Evolutionary conservation across 2,113 vertebrate genomes (phyloP).

Genomic region (Phycodurus eques): DNA sequence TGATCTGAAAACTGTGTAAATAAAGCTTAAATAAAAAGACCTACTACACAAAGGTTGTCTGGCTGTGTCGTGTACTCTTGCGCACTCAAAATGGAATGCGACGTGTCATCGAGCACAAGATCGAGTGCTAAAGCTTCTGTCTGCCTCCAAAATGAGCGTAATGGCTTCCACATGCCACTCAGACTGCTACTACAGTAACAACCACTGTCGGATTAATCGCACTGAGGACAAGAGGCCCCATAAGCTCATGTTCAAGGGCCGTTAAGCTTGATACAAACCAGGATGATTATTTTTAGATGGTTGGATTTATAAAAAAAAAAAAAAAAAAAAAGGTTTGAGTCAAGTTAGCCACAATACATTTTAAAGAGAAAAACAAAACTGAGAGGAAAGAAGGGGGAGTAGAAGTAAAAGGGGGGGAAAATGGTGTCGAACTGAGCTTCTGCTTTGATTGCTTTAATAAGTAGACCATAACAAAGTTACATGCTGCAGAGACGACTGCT

Average conservation of each 20-base stretch:
- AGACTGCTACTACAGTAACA: constrained; percentile 59
- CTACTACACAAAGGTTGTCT: constrained; percentile 21
- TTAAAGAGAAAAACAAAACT: constrained; percentile 30
- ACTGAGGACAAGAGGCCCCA: constrained; percentile 61
- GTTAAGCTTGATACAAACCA: constrained; percentile 62
- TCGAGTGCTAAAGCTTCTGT: constrained; percentile 49
- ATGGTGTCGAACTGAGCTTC: constrained; percentile 61
- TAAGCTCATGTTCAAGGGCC: constrained; percentile 66
- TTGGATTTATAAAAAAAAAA: constrained; percentile 11
- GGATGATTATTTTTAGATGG: constrained; percentile 59
- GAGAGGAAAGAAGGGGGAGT: constrained; percentile 20
- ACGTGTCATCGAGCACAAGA: constrained; percentile 44
- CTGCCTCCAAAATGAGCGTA: constrained; percentile 68
- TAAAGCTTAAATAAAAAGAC: constrained; percentile 17
- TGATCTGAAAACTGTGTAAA: constrained; percentile 15
- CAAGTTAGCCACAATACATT: constrained; percentile 46
- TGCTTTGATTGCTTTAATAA: constrained; percentile 57
- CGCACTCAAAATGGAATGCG: constrained; percentile 38
- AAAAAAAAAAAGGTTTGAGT: constrained; percentile 45
- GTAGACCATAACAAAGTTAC: constrained; percentile 58
- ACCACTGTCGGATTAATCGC: constrained; percentile 67
- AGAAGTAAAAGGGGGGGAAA: constrained; percentile 34
- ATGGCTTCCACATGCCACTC: constrained; percentile 74
- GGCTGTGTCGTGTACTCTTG: constrained; percentile 34
- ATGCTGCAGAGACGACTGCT: constrained; percentile 47